Evolutionary conservation across 1,140 invertebrate genomes (phyloP).

Genomic region (Brachionus paranguensis): DNA sequence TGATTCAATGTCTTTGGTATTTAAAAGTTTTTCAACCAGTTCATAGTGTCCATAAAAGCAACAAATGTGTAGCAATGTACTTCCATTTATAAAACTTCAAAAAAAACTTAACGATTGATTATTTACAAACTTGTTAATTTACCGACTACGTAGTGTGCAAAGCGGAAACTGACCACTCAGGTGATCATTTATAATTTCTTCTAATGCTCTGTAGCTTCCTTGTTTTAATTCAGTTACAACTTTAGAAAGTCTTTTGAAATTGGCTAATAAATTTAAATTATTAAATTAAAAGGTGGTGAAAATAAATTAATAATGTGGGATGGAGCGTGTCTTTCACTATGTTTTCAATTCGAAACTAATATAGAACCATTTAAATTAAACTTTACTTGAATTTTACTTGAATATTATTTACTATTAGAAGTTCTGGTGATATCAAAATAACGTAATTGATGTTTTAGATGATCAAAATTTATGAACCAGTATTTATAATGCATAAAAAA

Average conservation of each 20-base stretch:
- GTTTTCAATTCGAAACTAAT: too few relatives aligned
- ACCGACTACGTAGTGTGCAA: conserved; percentile 50
- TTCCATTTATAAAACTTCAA: conserved; percentile 59
- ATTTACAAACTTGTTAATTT: not conserved
- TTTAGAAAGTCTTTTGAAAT: conserved; percentile 1
- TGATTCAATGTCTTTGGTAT: conserved; percentile 45
- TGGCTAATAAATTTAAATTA: not conserved
- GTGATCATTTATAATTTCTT: not conserved
- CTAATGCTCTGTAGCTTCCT: not conserved
- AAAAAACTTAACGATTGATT: not conserved
- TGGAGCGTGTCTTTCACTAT: too few relatives aligned
- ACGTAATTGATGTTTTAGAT: too few relatives aligned
- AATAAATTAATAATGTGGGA: too few relatives aligned
- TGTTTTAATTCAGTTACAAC: not conserved
- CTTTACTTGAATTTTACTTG: too few relatives aligned
- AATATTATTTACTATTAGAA: too few relatives aligned
- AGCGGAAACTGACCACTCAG: conserved; percentile 40
- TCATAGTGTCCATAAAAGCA: conserved; percentile 67
- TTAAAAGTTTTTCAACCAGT: conserved; percentile 62
- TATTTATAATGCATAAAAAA: too few relatives aligned
- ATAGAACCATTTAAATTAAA: too few relatives aligned
- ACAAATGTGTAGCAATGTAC: conserved; percentile 68
- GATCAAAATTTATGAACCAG: too few relatives aligned
- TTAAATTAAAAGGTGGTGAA: too few relatives aligned
- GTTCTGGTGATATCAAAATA: too few relatives aligned